Conservation (phyloP, 2,113 vertebrate genomes). For the Podarcis muralis region DNA sequence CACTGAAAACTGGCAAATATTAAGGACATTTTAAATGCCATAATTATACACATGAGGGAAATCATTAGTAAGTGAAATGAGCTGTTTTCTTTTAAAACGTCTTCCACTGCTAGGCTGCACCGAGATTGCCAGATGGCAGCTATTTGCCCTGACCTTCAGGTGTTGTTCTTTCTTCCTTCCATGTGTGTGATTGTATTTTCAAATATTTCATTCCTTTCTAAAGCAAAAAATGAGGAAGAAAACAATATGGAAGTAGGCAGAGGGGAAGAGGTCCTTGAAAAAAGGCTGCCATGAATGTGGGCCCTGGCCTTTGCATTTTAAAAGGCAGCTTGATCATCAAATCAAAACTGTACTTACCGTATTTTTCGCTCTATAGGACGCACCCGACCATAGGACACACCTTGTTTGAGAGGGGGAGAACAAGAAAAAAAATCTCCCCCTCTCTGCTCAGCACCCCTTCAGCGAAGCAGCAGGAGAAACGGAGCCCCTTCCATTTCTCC, state of each 20-base stretch:
- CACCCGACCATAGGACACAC: too few species aligned
- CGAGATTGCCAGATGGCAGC: conserved; percentile 42
- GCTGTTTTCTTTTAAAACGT: conserved; percentile 43
- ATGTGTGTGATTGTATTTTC: not conserved
- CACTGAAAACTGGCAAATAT: conserved; percentile 37
- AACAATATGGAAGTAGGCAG: not conserved
- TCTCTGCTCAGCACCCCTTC: too few species aligned
- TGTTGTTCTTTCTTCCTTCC: not conserved
- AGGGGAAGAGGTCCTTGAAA: not conserved
- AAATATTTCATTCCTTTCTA: not conserved
- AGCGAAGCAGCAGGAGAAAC: too few species aligned
- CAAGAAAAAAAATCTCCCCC: too few species aligned
- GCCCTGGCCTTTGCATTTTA: not conserved
- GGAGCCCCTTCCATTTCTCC: too few species aligned
- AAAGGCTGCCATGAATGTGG: not conserved
- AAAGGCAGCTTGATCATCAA: not conserved
- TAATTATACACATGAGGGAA: conserved; percentile 19
- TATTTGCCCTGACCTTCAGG: conserved; percentile 48
- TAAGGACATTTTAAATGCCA: conserved; percentile 35
- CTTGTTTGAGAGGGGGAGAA: too few species aligned
- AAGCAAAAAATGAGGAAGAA: not conserved
- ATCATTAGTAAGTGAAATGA: conserved; percentile 38
- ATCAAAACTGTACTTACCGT: not conserved
- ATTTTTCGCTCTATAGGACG: too few species aligned
- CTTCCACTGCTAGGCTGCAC: conserved; percentile 18